Evolutionary conservation across 2,888 invertebrate species (phyloP).

Genomic region (Neelides folsomi): DNA sequence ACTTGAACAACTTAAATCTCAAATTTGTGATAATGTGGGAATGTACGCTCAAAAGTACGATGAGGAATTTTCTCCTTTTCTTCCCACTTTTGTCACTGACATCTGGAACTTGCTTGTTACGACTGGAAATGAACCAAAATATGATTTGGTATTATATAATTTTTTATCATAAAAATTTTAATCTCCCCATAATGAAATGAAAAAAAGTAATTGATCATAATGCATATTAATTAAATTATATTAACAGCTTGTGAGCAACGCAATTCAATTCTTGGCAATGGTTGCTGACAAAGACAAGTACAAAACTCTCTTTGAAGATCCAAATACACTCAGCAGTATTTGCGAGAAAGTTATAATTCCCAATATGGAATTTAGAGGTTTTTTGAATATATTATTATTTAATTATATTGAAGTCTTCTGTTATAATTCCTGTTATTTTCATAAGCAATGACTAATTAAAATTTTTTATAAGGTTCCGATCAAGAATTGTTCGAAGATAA

Average conservation of each 20-base stretch:
- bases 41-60: slow-evolving; percentile 96
- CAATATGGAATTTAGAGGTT: slow-evolving; percentile 89
- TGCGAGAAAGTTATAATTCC: slow-evolving; percentile 98
- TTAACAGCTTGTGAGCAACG: slow-evolving; percentile 79
- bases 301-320: slow-evolving; percentile 75
- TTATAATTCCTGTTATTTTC: neutral
- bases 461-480: slow-evolving; percentile 55
- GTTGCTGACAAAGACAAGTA: slow-evolving; percentile 85
- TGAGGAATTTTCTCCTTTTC: slow-evolving; percentile 83
- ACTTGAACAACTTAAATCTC: slow-evolving; percentile 79
- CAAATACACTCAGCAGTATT: slow-evolving; percentile 70
- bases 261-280: slow-evolving; percentile 84
- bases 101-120: slow-evolving; percentile 82
- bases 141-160: slow-evolving; percentile 59
- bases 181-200: neutral
- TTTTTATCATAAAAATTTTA: neutral
- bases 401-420: neutral
- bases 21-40: slow-evolving; percentile 88
- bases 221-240: slow-evolving; percentile 4
- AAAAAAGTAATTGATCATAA: neutral
- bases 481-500: slow-evolving; percentile 96
- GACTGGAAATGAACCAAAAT: slow-evolving; percentile 73
- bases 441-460: too few relatives aligned
- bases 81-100: slow-evolving; percentile 83
- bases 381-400: neutral